Percentiles rank a stretch among this genome's conserved stretches.
Evolutionary conservation across 1,140 invertebrate genomes (phyloP).

Genomic region (silkworm (Bombyx mori)): DNA sequence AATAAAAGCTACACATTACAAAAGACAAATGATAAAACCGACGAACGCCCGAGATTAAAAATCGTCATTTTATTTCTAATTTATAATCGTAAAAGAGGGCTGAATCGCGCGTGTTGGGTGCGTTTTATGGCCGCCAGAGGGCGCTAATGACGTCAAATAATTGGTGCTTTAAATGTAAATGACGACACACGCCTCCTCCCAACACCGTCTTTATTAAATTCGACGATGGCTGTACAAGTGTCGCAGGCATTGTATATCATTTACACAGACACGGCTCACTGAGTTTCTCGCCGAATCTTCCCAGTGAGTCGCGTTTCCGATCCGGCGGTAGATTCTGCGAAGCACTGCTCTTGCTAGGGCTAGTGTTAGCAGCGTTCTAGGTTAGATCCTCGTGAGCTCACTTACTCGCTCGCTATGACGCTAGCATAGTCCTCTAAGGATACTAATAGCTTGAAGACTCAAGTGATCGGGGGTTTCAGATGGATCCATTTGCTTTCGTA

Average conservation of each 20-base stretch:
- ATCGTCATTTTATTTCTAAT: conserved; percentile 56
- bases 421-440: too few relatives aligned
- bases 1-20: conserved; percentile 6
- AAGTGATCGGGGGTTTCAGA: too few relatives aligned
- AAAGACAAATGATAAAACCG: conserved; percentile 11
- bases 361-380: too few relatives aligned
- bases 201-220: conserved; percentile 58
- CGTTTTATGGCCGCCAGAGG: conserved; percentile 60
- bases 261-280: not conserved
- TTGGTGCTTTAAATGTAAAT: conserved; percentile 70
- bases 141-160: conserved; percentile 69
- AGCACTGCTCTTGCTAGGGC: too few relatives aligned
- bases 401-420: not conserved
- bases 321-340: too few relatives aligned
- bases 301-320: too few relatives aligned
- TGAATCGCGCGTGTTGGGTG: conserved; percentile 51
- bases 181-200: conserved; percentile 47
- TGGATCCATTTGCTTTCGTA: too few relatives aligned
- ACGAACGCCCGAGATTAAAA: conserved; percentile 35
- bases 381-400: too few relatives aligned
- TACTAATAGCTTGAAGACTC: too few relatives aligned
- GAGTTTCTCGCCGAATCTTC: too few relatives aligned
- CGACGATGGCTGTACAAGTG: conserved; percentile 12
- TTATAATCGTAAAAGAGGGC: conserved; percentile 49
- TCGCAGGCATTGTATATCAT: not conserved